A percentile compares a stretch with the other conserved stretches of the same genome.
Evolutionary conservation across 2,113 vertebrate genomes (phyloP).

Genomic region (Ctenomys sociabilis): DNA sequence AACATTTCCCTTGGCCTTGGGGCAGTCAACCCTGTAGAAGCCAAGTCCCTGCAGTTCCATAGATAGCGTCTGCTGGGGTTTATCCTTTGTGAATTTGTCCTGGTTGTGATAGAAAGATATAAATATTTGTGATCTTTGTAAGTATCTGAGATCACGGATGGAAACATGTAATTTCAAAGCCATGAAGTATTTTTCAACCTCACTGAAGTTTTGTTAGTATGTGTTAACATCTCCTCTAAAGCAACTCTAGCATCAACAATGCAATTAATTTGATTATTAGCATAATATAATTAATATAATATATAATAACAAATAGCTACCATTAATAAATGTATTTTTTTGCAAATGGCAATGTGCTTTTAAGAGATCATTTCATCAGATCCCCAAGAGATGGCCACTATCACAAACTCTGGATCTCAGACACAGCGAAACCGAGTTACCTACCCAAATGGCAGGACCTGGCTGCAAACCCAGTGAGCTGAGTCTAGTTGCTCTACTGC

Average conservation of each 20-base stretch:
- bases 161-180: slow-evolving; percentile 52
- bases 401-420: background rate
- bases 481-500: background rate
- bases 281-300: background rate
- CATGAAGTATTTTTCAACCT: slow-evolving; percentile 39
- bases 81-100: slow-evolving; percentile 66
- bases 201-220: slow-evolving; percentile 6
- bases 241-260: background rate
- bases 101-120: slow-evolving; percentile 65
- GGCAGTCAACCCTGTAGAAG: slow-evolving; percentile 18
- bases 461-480: background rate
- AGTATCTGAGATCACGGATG: slow-evolving; percentile 57
- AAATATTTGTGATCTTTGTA: slow-evolving; percentile 70
- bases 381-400: background rate
- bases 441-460: background rate
- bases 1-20: slow-evolving; percentile 60
- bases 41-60: slow-evolving; percentile 36
- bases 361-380: background rate
- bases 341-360: background rate
- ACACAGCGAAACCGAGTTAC: background rate
- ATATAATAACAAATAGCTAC: background rate
- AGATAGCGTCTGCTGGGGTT: slow-evolving; percentile 60
- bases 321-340: background rate
- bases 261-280: background rate
- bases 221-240: background rate